phyloP scores from a whole-genome alignment of 2,888 invertebrate species.

The Cephonodes hylas region DNA sequence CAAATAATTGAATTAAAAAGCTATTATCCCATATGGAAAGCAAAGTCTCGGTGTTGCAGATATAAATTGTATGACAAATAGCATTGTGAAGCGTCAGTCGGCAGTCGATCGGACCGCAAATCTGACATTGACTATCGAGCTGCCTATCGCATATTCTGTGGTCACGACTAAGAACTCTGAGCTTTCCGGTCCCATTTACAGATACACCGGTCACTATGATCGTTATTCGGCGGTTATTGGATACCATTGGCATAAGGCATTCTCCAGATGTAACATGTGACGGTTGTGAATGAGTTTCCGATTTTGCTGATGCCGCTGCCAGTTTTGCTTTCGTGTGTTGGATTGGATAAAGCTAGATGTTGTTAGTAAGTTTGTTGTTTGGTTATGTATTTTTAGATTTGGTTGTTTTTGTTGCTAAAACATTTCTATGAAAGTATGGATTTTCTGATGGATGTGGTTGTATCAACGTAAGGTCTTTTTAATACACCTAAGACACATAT shows the following conservation, averaged over 20 bases:
- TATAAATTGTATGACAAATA: background rate
- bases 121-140: conserved; percentile 33
- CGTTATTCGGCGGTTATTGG: conserved; percentile 26
- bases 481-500: too few species aligned
- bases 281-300: conserved; percentile 61
- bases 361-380: too few species aligned
- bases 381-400: too few species aligned
- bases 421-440: too few species aligned
- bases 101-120: conserved; percentile 38
- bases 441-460: too few species aligned
- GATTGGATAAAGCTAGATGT: too few species aligned
- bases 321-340: too few species aligned
- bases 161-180: conserved; percentile 39
- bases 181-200: conserved; percentile 40
- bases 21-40: background rate
- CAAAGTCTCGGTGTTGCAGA: background rate
- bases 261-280: background rate
- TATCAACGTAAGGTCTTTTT: too few species aligned
- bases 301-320: conserved; percentile 33
- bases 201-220: conserved; percentile 30
- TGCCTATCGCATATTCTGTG: conserved; percentile 46
- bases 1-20: background rate
- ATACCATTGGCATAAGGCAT: conserved; percentile 26
- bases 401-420: too few species aligned
- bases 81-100: background rate